Conservation (phyloP, 2,888 invertebrate species). For the Argynnis bischoffii region DNA sequence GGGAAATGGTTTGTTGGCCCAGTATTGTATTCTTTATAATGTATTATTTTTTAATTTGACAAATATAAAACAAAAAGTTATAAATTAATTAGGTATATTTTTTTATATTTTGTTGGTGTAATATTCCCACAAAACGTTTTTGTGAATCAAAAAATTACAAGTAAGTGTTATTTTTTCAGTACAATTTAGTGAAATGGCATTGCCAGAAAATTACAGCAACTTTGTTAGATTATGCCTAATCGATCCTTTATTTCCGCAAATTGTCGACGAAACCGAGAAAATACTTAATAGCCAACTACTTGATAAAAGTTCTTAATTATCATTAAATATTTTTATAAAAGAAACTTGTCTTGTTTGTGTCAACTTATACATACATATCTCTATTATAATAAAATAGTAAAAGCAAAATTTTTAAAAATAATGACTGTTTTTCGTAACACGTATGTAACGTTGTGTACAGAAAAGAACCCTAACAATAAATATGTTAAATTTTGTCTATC, state of each 20-base stretch:
- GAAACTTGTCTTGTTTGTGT: too few species aligned
- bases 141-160: not conserved
- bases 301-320: slow-evolving; percentile 14
- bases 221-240: slow-evolving; percentile 66
- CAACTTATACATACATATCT: too few species aligned
- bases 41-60: not conserved
- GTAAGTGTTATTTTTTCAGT: not conserved
- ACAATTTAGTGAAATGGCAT: not conserved
- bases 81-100: not conserved
- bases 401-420: too few species aligned
- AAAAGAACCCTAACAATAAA: too few species aligned
- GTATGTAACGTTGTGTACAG: too few species aligned
- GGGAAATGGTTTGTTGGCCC: slow-evolving; percentile 47
- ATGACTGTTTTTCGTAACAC: too few species aligned
- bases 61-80: not conserved
- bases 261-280: slow-evolving; percentile 58
- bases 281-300: slow-evolving; percentile 47
- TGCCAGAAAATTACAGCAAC: slow-evolving; percentile 52
- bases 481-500: too few species aligned
- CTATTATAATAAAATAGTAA: too few species aligned
- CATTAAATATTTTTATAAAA: not conserved
- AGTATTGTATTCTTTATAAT: not conserved
- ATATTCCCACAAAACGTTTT: too few species aligned
- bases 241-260: slow-evolving; percentile 64
- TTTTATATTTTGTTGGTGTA: too few species aligned